phyloP scores from a whole-genome alignment of 2,797 vertebrate genomes.

The Thripadectes ignobilis region DNA sequence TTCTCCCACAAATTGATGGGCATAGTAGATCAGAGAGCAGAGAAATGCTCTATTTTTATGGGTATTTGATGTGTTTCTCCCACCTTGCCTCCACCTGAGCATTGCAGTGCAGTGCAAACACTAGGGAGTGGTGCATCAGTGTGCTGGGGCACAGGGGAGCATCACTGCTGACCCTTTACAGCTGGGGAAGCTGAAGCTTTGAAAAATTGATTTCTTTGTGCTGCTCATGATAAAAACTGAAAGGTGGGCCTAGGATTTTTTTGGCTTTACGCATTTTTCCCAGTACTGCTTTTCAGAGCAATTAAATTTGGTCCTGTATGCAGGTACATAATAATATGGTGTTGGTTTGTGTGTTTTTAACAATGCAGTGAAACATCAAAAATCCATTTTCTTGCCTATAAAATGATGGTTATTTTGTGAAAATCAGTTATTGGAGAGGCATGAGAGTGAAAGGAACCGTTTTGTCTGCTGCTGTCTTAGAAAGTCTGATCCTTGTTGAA shows the following conservation, averaged over 20 bases:
- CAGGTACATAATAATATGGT: not conserved
- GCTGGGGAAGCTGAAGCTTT: not conserved
- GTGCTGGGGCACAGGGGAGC: not conserved
- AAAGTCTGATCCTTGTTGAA: not conserved
- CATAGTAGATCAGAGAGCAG: not conserved
- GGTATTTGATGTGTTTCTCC: not conserved
- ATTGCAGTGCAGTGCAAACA: not conserved
- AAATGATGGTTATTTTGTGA: not conserved
- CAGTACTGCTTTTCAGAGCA: not conserved
- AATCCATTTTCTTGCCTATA: not conserved
- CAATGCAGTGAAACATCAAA: not conserved
- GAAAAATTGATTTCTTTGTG: not conserved
- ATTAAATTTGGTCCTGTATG: not conserved
- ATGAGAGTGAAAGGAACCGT: not conserved
- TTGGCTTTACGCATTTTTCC: not conserved
- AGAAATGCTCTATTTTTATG: not conserved
- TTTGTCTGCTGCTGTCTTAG: not conserved
- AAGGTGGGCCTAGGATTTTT: not conserved
- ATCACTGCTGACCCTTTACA: not conserved
- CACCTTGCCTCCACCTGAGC: not conserved
- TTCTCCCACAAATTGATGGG: not conserved
- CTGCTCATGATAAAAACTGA: not conserved
- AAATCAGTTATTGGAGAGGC: not conserved
- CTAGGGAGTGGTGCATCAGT: not conserved
- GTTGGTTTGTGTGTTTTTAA: not conserved